Conservation (phyloP, 2,888 invertebrate species). For the Argyresthia goedartella region DNA sequence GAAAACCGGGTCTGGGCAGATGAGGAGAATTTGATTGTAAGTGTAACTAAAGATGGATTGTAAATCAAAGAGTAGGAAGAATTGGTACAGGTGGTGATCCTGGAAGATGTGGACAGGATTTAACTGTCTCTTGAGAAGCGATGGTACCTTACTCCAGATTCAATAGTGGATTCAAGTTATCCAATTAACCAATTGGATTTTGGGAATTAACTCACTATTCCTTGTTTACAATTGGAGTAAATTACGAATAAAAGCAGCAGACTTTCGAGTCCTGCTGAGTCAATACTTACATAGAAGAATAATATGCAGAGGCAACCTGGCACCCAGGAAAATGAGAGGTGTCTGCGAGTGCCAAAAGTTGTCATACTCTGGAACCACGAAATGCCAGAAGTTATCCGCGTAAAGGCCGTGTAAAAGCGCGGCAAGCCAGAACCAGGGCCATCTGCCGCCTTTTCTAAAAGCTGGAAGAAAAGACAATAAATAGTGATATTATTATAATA, state of each 20-base stretch:
- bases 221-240: too few relatives aligned
- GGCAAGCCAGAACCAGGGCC: slow-evolving; percentile 81
- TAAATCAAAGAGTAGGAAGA: too few relatives aligned
- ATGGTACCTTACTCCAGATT: too few relatives aligned
- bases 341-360: slow-evolving; percentile 89
- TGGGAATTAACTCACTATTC: too few relatives aligned
- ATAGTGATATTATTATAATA: background rate
- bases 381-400: slow-evolving; percentile 78
- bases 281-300: slow-evolving; percentile 75
- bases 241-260: too few relatives aligned
- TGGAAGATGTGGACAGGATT: too few relatives aligned
- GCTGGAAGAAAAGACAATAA: slow-evolving; percentile 51
- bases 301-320: slow-evolving; percentile 80
- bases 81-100: too few relatives aligned
- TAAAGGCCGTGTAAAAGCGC: slow-evolving; percentile 78
- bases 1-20: slow-evolving; percentile 67
- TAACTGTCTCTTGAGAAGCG: too few relatives aligned
- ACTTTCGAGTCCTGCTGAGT: too few relatives aligned
- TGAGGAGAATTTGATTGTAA: slow-evolving; percentile 12
- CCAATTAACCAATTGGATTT: too few relatives aligned
- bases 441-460: slow-evolving; percentile 77
- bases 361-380: slow-evolving; percentile 80
- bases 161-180: too few relatives aligned
- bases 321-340: slow-evolving; percentile 78
- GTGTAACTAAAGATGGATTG: too few relatives aligned